A percentile compares a stretch with the other conserved stretches of the same genome.
Conservation (phyloP, 2,113 vertebrate genomes). For the Corydoras maculifer region DNA sequence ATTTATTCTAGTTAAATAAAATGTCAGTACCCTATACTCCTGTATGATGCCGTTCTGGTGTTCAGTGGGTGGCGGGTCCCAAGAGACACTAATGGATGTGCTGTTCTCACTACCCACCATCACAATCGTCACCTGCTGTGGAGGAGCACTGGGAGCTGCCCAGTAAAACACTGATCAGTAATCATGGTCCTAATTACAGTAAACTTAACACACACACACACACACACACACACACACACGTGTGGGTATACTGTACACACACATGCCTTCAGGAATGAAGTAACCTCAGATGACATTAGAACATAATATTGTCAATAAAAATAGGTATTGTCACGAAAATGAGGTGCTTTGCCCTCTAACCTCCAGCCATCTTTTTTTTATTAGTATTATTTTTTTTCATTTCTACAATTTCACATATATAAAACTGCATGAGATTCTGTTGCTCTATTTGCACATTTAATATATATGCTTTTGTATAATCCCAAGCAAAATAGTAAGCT, state of each 20-base stretch:
- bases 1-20: no score
- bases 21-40: constrained; percentile 84
- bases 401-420: no score
- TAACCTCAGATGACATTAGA: not conserved
- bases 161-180: constrained; percentile 23
- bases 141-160: constrained; percentile 90
- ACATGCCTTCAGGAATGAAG: constrained; percentile 9
- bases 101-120: constrained; percentile 93
- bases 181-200: constrained; percentile 22
- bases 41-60: constrained; percentile 98
- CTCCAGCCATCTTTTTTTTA: no score
- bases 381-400: no score
- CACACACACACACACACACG: not conserved
- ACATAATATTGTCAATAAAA: no score
- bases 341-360: no score
- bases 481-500: not conserved
- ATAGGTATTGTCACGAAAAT: no score
- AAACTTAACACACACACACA: not conserved
- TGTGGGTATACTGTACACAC: not conserved
- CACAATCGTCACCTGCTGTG: constrained; percentile 93
- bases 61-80: constrained; percentile 92
- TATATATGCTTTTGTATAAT: not conserved
- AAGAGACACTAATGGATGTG: constrained; percentile 96
- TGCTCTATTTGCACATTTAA: not conserved
- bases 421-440: no score